Evolutionary conservation across 2,113 vertebrate species (phyloP).

Genomic region (Tragulus kanchil): DNA sequence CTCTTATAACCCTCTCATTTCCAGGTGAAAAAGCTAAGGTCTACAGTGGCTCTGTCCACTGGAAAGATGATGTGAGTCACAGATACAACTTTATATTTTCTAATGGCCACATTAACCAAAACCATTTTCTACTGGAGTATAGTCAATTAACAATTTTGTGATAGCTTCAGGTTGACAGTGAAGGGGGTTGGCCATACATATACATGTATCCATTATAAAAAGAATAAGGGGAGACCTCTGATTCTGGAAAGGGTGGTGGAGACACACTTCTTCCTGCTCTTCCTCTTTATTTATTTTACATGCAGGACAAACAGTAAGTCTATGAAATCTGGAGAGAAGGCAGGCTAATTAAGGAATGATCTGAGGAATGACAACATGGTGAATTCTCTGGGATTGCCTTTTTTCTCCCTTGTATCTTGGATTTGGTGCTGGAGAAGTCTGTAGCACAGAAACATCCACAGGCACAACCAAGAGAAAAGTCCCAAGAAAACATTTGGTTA

Average conservation of each 20-base stretch:
- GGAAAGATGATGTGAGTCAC: not conserved
- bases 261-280: not conserved
- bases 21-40: not conserved
- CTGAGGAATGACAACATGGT: not conserved
- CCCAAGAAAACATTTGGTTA: not conserved
- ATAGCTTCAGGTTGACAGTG: no score
- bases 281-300: not conserved
- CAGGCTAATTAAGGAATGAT: not conserved
- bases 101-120: not conserved
- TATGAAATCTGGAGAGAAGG: not conserved
- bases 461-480: not conserved
- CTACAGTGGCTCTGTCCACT: not conserved
- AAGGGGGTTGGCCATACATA: no score
- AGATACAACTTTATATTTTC: not conserved
- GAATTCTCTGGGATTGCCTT: not conserved
- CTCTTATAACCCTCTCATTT: not conserved
- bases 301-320: not conserved
- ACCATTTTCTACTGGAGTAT: no score
- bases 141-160: no score
- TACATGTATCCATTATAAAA: not conserved
- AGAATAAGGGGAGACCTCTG: not conserved
- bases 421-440: not conserved
- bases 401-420: not conserved
- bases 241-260: not conserved
- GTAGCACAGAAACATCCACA: not conserved